These are phyloP conservation scores for Dryadula phaetusa DNA, from an alignment of 2,888 invertebrate species.

Conservation along the genomic window DNA sequence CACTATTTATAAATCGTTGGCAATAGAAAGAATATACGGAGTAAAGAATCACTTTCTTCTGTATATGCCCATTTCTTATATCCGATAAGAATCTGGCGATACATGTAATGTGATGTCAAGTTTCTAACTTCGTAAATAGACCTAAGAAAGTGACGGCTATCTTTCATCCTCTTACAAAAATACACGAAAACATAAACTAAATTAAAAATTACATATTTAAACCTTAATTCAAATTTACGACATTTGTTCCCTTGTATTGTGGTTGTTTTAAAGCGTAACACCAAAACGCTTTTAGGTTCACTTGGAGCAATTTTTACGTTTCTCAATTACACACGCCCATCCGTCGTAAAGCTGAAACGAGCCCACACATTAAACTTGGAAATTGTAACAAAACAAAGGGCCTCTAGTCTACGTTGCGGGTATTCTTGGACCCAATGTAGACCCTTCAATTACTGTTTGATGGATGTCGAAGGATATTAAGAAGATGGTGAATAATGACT, in stretches of 20 bases:
- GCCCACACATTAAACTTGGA: slow-evolving; percentile 19
- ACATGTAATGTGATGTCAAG: background rate
- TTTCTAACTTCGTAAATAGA: background rate
- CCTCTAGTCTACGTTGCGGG: slow-evolving; percentile 1
- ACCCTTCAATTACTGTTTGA: slow-evolving; percentile 16
- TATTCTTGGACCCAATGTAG: background rate
- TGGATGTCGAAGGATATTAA: slow-evolving; percentile 23
- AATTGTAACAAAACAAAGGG: slow-evolving; percentile 18
- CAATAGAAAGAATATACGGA: too few relatives aligned
- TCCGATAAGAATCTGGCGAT: too few relatives aligned
- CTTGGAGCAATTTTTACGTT: slow-evolving; percentile 19
- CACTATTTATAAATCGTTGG: too few relatives aligned
- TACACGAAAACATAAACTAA: background rate
- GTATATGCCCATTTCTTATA: too few relatives aligned
- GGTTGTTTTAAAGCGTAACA: slow-evolving; percentile 13
- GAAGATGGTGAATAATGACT: slow-evolving; percentile 11
- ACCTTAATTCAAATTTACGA: slow-evolving; percentile 5
- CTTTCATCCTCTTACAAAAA: background rate
- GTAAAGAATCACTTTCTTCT: too few relatives aligned
- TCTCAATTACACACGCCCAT: slow-evolving; percentile 16
- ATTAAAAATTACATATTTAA: background rate
- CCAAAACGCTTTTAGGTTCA: slow-evolving; percentile 18
- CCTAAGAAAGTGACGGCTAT: background rate
- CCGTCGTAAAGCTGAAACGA: slow-evolving; percentile 19
- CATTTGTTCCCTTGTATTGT: slow-evolving; percentile 10